phyloP scores from a whole-genome alignment of 2,888 invertebrate genomes.

The Conomelus anceps region DNA sequence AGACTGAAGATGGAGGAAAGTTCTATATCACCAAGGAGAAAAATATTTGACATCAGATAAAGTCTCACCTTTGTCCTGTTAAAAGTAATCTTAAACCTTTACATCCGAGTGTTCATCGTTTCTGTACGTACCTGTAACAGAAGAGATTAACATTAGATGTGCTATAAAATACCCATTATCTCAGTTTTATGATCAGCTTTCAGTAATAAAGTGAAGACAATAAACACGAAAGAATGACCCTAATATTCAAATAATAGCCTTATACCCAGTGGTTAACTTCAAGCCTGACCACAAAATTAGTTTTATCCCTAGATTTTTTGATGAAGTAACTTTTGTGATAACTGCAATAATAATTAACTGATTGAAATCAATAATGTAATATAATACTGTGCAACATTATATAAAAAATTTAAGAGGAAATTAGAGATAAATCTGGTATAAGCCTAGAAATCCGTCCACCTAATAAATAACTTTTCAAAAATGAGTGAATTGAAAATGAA shows the following conservation, averaged over 20 bases:
- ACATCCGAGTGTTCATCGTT: neutral
- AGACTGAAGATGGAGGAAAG: too few relatives aligned
- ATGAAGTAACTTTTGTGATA: neutral
- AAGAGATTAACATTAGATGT: neutral
- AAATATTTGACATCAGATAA: neutral
- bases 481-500: too few relatives aligned
- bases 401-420: too few relatives aligned
- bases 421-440: too few relatives aligned
- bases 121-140: neutral
- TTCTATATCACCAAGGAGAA: neutral
- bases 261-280: neutral
- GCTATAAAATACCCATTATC: neutral
- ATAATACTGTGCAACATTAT: too few relatives aligned
- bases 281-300: neutral
- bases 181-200: neutral
- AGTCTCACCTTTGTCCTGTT: neutral
- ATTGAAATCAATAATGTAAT: too few relatives aligned
- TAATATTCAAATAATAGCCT: neutral
- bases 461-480: too few relatives aligned
- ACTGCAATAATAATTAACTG: neutral
- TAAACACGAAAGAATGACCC: neutral
- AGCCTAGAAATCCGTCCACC: too few relatives aligned
- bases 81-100: neutral
- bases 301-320: too few relatives aligned
- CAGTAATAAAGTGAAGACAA: neutral